Evolutionary conservation across 2,113 vertebrate species (phyloP).

Genomic region (Sylvietta virens): DNA sequence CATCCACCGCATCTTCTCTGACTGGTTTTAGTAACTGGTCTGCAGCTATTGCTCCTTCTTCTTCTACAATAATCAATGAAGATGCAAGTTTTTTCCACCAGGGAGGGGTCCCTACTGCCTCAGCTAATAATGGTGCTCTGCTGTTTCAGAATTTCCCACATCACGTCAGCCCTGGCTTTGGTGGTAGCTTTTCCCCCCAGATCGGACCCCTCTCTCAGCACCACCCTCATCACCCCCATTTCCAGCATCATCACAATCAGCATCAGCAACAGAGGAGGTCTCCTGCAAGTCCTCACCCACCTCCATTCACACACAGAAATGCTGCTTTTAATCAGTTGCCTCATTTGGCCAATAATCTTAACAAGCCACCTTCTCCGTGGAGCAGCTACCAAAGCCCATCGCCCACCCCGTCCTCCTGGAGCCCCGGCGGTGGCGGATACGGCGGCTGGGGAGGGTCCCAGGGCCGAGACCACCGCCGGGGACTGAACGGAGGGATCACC

Average conservation of each 20-base stretch:
- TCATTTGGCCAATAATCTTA: conserved; percentile 92
- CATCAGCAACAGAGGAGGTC: conserved; percentile 96
- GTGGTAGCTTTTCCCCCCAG: conserved; percentile 95
- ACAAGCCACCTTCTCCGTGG: conserved; percentile 96
- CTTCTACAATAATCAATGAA: conserved; percentile 92
- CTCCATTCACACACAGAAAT: conserved; percentile 92
- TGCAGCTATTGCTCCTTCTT: conserved; percentile 91
- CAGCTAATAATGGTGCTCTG: conserved; percentile 91
- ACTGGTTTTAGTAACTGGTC: conserved; percentile 99
- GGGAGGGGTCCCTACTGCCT: conserved; percentile 85
- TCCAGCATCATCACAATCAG: conserved; percentile 94
- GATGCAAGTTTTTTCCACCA: conserved; percentile 96
- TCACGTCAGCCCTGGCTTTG: conserved; percentile 92
- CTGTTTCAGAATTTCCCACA: conserved; percentile 99
- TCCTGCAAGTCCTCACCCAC: conserved; percentile 93
- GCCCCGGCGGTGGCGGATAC: conserved; percentile 92
- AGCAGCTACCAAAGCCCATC: conserved; percentile 98
- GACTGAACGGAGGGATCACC: conserved; percentile 89
- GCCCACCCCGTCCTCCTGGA: conserved; percentile 92
- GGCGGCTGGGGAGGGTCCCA: conserved; percentile 96
- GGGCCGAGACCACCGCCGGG: conserved; percentile 92
- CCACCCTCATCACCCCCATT: conserved; percentile 93
- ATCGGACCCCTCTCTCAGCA: conserved; percentile 96
- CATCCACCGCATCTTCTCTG: conserved; percentile 90
- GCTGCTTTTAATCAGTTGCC: conserved; percentile 95